A percentile compares a stretch with the other conserved stretches of the same genome.
These are phyloP conservation scores for Uropsilus gracilis DNA, from an alignment of 2,113 vertebrate species.

Conservation along the genomic window DNA sequence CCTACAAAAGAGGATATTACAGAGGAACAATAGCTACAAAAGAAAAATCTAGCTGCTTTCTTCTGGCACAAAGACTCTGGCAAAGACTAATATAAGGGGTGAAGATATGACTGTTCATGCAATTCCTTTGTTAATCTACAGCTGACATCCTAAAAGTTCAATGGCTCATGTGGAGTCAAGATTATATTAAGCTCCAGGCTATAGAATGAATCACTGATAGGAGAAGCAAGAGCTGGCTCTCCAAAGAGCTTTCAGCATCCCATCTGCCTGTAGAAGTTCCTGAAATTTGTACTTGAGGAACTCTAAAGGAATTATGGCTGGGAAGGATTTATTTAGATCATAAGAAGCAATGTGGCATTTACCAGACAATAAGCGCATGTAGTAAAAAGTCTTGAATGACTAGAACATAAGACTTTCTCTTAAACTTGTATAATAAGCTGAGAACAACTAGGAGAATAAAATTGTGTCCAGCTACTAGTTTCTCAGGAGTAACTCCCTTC, in stretches of 20 bases:
- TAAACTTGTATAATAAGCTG: background rate
- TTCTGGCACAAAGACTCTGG: background rate
- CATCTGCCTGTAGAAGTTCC: background rate
- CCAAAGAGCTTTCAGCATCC: background rate
- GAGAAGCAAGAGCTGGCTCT: background rate
- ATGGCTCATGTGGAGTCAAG: background rate
- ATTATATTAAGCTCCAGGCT: constrained; percentile 14
- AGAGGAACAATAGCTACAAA: background rate
- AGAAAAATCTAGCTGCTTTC: background rate
- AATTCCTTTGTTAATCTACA: constrained; percentile 41
- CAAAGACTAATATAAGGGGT: background rate
- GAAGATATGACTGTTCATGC: background rate
- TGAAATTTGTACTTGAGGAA: background rate
- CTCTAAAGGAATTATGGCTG: background rate
- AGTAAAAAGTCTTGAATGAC: background rate
- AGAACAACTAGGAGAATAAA: background rate
- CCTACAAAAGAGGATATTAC: background rate
- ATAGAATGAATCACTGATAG: background rate
- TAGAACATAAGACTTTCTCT: background rate
- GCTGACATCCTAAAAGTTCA: constrained; percentile 23
- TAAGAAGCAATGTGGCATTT: background rate
- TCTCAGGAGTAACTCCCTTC: background rate
- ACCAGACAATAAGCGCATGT: background rate
- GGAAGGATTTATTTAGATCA: background rate
- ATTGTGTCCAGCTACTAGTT: background rate